Evolutionary conservation across 2,113 vertebrate genomes (phyloP).

Genomic region (Azemiops feae): DNA sequence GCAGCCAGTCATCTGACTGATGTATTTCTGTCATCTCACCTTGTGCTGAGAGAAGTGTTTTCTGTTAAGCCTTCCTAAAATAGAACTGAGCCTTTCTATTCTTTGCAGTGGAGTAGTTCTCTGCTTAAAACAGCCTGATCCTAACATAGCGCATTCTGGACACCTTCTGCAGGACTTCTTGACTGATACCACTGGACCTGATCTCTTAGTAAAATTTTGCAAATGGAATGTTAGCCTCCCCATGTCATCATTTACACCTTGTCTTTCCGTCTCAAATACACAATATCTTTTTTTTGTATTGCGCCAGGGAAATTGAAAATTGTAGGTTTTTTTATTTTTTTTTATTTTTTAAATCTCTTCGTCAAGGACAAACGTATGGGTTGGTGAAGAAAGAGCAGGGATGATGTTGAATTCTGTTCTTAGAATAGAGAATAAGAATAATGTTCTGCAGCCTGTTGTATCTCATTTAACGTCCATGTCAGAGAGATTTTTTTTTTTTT

Average conservation of each 20-base stretch:
- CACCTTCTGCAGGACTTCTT: conserved; percentile 41
- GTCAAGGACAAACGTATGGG: conserved; percentile 43
- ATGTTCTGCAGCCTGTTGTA: background rate
- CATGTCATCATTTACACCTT: conserved; percentile 28
- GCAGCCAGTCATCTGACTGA: conserved; percentile 60
- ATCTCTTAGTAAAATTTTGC: conserved; percentile 5
- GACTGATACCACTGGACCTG: conserved; percentile 36
- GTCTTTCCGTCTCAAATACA: conserved; percentile 6
- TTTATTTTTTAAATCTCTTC: conserved; percentile 25
- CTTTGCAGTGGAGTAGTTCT: conserved; percentile 69
- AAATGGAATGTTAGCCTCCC: conserved; percentile 25
- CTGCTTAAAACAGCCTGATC: conserved; percentile 55
- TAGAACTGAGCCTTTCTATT: conserved; percentile 63
- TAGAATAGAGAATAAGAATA: conserved; percentile 38
- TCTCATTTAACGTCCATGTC: conserved; percentile 7
- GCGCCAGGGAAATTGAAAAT: conserved; percentile 36
- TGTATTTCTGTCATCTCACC: conserved; percentile 68
- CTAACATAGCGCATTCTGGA: conserved; percentile 35
- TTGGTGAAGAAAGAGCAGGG: conserved; percentile 40
- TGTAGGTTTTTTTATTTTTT: no score
- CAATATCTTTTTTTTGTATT: conserved; percentile 6
- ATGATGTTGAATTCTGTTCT: conserved; percentile 50
- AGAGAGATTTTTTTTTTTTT: conserved; percentile 22
- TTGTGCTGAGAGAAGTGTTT: conserved; percentile 71
- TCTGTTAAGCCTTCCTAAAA: conserved; percentile 67